Conservation (phyloP, 2,888 invertebrate genomes). For the Lochmaea crataegi region DNA sequence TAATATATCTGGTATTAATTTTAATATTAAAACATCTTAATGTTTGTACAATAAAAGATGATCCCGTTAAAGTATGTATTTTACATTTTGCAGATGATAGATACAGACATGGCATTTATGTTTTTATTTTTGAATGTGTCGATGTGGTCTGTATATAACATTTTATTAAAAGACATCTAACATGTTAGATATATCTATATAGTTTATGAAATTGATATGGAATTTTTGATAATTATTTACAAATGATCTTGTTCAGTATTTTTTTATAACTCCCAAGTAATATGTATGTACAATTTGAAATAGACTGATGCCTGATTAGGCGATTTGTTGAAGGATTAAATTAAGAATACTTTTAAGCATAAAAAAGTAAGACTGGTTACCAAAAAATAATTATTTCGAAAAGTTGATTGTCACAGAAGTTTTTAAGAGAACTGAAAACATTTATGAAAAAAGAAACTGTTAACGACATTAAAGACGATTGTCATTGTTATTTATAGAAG, state of each 20-base stretch:
- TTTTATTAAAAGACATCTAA: slow-evolving; percentile 32
- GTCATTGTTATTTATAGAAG: neutral
- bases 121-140: neutral
- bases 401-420: neutral
- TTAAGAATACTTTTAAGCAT: slow-evolving; percentile 9
- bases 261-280: slow-evolving; percentile 24
- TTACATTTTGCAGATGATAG: neutral
- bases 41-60: neutral
- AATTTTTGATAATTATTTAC: slow-evolving; percentile 49
- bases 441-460: neutral
- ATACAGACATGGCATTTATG: slow-evolving; percentile 6
- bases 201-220: slow-evolving; percentile 51
- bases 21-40: neutral
- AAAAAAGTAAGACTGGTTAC: slow-evolving; percentile 18
- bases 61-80: neutral
- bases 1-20: neutral
- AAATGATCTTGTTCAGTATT: slow-evolving; percentile 13
- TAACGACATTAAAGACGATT: neutral
- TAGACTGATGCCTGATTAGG: slow-evolving; percentile 29
- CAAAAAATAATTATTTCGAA: neutral
- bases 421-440: neutral
- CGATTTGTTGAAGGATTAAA: slow-evolving; percentile 21
- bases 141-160: slow-evolving; percentile 31
- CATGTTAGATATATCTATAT: slow-evolving; percentile 51
- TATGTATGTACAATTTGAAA: slow-evolving; percentile 32